Evolutionary conservation across 2,113 vertebrate species (phyloP).

Genomic region (Anguilla japonica): DNA sequence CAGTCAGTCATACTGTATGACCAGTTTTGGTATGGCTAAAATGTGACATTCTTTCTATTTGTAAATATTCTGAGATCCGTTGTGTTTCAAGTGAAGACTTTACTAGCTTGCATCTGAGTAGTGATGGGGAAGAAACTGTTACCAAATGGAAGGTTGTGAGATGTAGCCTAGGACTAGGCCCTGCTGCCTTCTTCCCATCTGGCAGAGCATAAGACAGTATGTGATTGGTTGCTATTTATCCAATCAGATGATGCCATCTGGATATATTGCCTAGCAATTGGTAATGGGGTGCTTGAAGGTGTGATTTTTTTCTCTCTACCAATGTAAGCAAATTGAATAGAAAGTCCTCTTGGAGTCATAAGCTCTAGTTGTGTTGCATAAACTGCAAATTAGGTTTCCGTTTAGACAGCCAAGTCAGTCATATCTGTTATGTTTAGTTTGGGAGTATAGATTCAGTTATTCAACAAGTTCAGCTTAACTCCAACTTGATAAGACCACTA

Average conservation of each 20-base stretch:
- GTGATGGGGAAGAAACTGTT: neutral
- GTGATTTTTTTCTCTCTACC: neutral
- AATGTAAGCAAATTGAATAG: neutral
- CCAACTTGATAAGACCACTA: neutral
- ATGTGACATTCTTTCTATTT: too few species aligned
- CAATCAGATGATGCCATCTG: constrained; percentile 30
- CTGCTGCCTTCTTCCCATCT: constrained; percentile 15
- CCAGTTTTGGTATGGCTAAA: too few species aligned
- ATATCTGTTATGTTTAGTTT: neutral
- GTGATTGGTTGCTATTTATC: constrained; percentile 9
- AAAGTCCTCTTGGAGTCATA: neutral
- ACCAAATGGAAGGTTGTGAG: constrained; percentile 7
- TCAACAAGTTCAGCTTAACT: neutral
- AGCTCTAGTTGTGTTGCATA: neutral
- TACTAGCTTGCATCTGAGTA: neutral
- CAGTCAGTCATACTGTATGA: too few species aligned
- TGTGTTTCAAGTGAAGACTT: too few species aligned
- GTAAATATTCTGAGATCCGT: too few species aligned
- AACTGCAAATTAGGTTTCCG: neutral
- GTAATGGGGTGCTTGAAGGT: neutral
- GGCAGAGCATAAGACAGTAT: constrained; percentile 9
- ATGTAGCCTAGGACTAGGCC: constrained; percentile 11
- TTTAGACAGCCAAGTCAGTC: neutral
- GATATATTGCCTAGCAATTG: constrained; percentile 16
- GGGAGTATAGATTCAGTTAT: neutral